phyloP scores from a whole-genome alignment of 2,888 invertebrate genomes.

The Carterocephalus palaemon region DNA sequence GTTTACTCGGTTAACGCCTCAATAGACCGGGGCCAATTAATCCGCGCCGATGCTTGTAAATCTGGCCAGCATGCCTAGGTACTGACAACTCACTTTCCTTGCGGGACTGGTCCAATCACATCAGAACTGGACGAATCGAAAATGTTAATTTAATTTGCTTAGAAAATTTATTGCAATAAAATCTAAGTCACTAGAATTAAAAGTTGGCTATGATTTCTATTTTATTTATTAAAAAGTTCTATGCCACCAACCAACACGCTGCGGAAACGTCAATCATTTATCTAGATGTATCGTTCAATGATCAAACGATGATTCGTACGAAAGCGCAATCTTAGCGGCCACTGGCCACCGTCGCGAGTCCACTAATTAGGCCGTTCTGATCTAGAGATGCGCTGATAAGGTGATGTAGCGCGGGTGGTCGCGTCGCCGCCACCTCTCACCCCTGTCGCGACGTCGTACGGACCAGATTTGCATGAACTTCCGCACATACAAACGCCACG shows the following conservation, averaged over 20 bases:
- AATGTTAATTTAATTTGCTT: background rate
- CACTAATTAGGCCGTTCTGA: constrained; percentile 61
- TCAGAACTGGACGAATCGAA: background rate
- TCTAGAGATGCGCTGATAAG: constrained; percentile 52
- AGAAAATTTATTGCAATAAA: too few species aligned
- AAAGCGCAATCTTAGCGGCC: constrained; percentile 42
- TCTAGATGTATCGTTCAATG: too few species aligned
- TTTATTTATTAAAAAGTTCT: too few species aligned
- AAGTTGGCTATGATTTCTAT: too few species aligned
- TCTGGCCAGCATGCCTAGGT: constrained; percentile 13
- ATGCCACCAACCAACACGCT: too few species aligned
- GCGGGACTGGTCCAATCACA: constrained; percentile 7
- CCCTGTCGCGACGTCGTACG: constrained; percentile 21
- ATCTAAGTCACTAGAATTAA: too few species aligned
- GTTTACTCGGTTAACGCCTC: constrained; percentile 15
- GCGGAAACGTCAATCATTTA: too few species aligned
- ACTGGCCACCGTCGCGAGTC: constrained; percentile 38
- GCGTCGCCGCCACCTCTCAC: constrained; percentile 31
- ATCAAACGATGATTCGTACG: background rate
- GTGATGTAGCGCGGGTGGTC: constrained; percentile 52
- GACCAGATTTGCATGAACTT: constrained; percentile 32
- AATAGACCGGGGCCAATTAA: constrained; percentile 16
- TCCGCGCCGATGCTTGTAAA: constrained; percentile 4
- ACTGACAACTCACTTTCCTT: constrained; percentile 19
- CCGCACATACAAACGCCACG: constrained; percentile 14